Percentiles rank a stretch among this genome's conserved stretches.
Evolutionary conservation across 2,888 invertebrate species (phyloP).

Genomic region (Neocrepidodera transversa): DNA sequence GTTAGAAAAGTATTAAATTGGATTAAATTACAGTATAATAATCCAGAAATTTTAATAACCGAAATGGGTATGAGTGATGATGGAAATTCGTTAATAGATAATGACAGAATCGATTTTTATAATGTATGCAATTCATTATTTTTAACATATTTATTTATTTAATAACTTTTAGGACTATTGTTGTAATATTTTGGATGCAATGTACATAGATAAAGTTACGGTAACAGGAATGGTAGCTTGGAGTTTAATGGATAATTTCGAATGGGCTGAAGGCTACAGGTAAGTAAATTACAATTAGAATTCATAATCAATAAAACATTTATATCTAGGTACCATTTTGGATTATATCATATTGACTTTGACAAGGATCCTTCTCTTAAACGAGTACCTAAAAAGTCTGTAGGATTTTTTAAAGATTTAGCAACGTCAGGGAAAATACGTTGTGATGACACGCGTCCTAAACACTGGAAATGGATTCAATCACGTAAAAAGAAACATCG

Average conservation of each 20-base stretch:
- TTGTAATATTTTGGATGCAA: constrained; percentile 53
- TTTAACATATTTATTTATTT: not conserved
- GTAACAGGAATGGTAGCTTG: constrained; percentile 57
- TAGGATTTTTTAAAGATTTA: not conserved
- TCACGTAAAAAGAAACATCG: too few species aligned
- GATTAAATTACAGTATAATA: constrained; percentile 66
- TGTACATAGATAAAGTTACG: constrained; percentile 54
- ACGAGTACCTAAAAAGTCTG: not conserved
- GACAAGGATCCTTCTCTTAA: not conserved
- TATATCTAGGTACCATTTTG: not conserved
- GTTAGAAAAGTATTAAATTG: constrained; percentile 69
- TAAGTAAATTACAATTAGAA: too few species aligned
- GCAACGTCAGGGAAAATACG: not conserved
- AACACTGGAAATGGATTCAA: too few species aligned
- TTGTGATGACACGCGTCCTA: not conserved
- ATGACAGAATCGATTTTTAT: constrained; percentile 20
- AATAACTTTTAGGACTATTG: constrained; percentile 53
- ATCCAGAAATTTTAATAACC: constrained; percentile 65
- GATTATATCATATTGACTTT: not conserved
- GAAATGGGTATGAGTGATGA: constrained; percentile 68
- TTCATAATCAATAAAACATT: not conserved
- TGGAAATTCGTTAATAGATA: constrained; percentile 19
- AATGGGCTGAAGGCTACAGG: constrained; percentile 60
- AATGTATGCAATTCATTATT: constrained; percentile 5
- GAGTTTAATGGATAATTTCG: constrained; percentile 51